Conservation (phyloP, 2,888 invertebrate species). For the Calameuta pallipes region DNA sequence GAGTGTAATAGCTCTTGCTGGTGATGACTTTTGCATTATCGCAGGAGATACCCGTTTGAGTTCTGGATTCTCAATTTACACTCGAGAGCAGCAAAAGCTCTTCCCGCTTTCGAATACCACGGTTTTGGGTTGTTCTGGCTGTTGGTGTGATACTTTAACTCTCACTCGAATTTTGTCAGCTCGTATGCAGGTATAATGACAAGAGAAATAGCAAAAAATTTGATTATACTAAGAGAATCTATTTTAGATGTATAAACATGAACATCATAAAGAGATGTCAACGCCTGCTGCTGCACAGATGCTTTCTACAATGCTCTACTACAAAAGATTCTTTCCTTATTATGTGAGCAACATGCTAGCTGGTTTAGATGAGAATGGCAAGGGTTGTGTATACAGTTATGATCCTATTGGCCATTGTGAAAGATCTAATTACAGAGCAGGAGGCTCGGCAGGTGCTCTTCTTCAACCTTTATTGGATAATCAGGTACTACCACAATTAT, state of each 20-base stretch:
- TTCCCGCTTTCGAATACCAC: constrained; percentile 85
- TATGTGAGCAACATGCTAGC: constrained; percentile 95
- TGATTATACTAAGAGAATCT: not conserved
- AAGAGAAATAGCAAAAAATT: not conserved
- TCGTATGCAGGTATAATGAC: constrained; percentile 77
- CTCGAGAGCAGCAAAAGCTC: constrained; percentile 88
- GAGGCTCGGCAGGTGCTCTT: constrained; percentile 90
- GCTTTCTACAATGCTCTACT: constrained; percentile 95
- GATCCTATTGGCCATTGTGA: constrained; percentile 98
- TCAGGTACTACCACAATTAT: constrained; percentile 70
- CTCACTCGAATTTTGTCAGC: constrained; percentile 86
- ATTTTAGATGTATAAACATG: constrained; percentile 88
- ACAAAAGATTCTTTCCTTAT: constrained; percentile 98
- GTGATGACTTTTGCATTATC: constrained; percentile 93
- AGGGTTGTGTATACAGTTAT: constrained; percentile 95
- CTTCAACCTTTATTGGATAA: constrained; percentile 96
- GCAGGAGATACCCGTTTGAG: constrained; percentile 96
- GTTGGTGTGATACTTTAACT: constrained; percentile 97
- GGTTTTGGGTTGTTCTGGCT: constrained; percentile 94
- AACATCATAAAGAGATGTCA: constrained; percentile 92
- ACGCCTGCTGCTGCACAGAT: constrained; percentile 95
- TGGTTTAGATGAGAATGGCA: constrained; percentile 92
- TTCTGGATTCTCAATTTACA: constrained; percentile 90
- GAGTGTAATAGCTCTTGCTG: constrained; percentile 94
- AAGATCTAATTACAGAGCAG: constrained; percentile 84